Conservation (phyloP, 2,113 vertebrate species). For the Thermophis baileyi region DNA sequence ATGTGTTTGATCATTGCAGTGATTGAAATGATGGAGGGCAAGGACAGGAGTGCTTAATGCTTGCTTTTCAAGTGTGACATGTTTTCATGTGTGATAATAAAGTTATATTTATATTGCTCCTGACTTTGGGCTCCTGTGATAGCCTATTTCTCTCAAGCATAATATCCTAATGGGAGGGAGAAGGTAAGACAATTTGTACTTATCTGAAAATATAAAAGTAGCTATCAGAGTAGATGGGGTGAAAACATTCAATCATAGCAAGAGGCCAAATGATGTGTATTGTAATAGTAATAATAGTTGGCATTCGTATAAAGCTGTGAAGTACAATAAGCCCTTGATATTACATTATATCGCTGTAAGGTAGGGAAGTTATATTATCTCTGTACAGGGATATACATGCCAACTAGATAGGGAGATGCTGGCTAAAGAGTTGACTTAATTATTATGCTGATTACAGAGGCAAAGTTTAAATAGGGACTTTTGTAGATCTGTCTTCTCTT, state of each 20-base stretch:
- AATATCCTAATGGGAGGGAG: not conserved
- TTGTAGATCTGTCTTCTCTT: not conserved
- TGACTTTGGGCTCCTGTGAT: constrained; percentile 21
- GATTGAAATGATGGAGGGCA: constrained; percentile 33
- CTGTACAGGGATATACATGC: not conserved
- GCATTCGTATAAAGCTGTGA: not conserved
- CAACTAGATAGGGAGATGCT: not conserved
- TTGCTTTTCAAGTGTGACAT: constrained; percentile 23
- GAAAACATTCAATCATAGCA: constrained; percentile 15
- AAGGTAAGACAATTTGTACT: not conserved
- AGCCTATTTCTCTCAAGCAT: not conserved
- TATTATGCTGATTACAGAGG: too few relatives aligned
- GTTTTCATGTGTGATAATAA: constrained; percentile 33
- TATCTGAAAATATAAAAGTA: not conserved
- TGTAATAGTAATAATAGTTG: not conserved
- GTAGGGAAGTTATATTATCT: not conserved
- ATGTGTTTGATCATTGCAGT: constrained; percentile 39
- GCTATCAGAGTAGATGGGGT: not conserved
- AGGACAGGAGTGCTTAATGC: constrained; percentile 13
- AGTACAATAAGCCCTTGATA: not conserved
- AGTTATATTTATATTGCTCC: constrained; percentile 13
- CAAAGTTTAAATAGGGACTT: not conserved
- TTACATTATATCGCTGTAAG: not conserved
- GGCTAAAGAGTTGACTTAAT: not conserved
- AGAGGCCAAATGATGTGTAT: not conserved